Evolutionary conservation across 2,797 vertebrate species (phyloP), one percentile per base, ranked within the genome.

Genomic region (Eremophila alpestris): DNA sequence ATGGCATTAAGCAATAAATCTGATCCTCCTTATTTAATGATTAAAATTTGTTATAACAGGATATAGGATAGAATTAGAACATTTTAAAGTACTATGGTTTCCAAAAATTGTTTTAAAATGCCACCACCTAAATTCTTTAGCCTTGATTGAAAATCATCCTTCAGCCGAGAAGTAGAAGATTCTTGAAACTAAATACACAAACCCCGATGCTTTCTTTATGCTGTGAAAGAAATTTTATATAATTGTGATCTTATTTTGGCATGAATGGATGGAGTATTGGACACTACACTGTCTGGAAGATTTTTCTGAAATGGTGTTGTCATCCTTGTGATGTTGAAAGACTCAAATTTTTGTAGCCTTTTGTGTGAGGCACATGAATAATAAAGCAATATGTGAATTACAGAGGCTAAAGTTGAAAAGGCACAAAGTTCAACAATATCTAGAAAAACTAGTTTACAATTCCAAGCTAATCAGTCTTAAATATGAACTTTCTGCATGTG

Each of bases 201-300:
- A 29, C 1, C 3, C 16, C 26, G 52, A 23, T 54, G 3, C 1
- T 45, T 60, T 60, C 10, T 78, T 55, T 76, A 36, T 10, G 8
- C 36, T 34, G 22, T 34, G 16, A 6, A 54, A 54, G 32, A 19
- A 30, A 83, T 17, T 84, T 91, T 84, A 56, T 4, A 12, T 41
- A 62, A 52, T 12, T 56, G 8, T 63, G 17, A 32, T 55, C 11
- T 54, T 68, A 67, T 64, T 75, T 87, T 79, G 11, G 8, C 10
- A 49, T 1, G 0, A 67, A 52, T 34, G 10, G 20, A 49, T 38
- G 11, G 22, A 55, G 5, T 58, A 7, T 19, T 77, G 16, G 45
- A 16, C n/a, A 23, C 19, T 58, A 2, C 0, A 1, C 18, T 58
- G 13, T 16, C 13, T 22, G 13, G 24, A 46, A 7, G 1, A 46